Evolutionary conservation across 1,140 invertebrate species (phyloP).

Genomic region (Apis dorsata): DNA sequence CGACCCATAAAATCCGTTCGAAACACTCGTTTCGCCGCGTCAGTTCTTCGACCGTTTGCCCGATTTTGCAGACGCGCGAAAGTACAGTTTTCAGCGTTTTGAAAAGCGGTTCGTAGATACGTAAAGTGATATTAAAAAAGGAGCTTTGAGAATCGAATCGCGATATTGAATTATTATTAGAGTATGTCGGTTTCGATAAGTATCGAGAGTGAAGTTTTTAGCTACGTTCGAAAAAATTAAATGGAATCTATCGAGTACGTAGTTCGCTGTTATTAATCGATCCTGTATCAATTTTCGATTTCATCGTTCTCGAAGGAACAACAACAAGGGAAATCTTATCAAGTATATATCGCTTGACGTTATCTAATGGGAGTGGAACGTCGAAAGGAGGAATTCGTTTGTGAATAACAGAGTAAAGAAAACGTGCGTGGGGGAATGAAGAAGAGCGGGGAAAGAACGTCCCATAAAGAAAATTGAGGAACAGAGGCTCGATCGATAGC

Average conservation of each 20-base stretch:
- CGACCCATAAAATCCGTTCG: constrained; percentile 23
- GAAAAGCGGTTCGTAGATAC: too few species aligned
- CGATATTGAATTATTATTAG: too few species aligned
- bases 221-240: too few species aligned
- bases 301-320: neutral
- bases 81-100: neutral
- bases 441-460: neutral
- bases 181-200: too few species aligned
- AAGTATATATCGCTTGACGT: neutral
- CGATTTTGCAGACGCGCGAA: neutral
- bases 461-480: neutral
- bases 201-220: too few species aligned
- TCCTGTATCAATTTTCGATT: neutral
- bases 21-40: constrained; percentile 2
- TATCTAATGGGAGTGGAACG: neutral
- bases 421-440: neutral
- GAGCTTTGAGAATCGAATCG: too few species aligned
- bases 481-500: neutral
- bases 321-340: neutral
- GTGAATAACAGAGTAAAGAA: neutral
- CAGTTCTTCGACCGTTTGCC: neutral
- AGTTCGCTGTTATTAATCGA: too few species aligned
- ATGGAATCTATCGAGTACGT: too few species aligned
- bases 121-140: too few species aligned
- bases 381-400: neutral